These are phyloP conservation scores for Anarsia innoxiella DNA, from an alignment of 2,888 invertebrate species.

Conservation along the genomic window DNA sequence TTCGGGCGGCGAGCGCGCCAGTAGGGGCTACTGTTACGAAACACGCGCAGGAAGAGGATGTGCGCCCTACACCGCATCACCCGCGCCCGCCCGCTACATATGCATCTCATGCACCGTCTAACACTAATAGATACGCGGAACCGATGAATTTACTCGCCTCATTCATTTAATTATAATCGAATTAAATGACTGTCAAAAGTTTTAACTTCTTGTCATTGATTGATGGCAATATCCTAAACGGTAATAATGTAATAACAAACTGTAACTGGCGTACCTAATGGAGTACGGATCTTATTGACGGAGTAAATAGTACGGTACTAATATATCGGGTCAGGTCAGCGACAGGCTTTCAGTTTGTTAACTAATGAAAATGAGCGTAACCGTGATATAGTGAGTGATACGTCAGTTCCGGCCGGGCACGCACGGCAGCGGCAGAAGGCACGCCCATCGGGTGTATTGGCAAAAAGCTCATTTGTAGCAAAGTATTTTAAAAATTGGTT, in stretches of 20 bases:
- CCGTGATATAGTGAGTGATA: constrained; percentile 27
- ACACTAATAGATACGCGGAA: constrained; percentile 19
- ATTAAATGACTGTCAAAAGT: too few relatives aligned
- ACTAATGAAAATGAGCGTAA: constrained; percentile 58
- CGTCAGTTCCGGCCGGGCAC: background rate
- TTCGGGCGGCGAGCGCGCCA: constrained; percentile 33
- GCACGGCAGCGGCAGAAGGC: background rate
- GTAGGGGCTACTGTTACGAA: constrained; percentile 61
- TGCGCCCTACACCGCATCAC: too few relatives aligned
- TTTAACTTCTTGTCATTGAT: too few relatives aligned
- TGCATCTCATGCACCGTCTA: constrained; percentile 29
- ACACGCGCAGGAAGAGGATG: constrained; percentile 65
- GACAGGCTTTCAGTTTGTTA: constrained; percentile 40
- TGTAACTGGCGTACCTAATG: too few relatives aligned
- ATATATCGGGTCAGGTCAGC: too few relatives aligned
- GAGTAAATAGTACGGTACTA: too few relatives aligned
- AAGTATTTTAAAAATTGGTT: too few relatives aligned
- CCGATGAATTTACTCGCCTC: constrained; percentile 11
- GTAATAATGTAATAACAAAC: too few relatives aligned
- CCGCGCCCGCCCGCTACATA: constrained; percentile 20
- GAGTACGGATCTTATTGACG: too few relatives aligned
- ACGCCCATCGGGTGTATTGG: background rate
- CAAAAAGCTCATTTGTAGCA: constrained; percentile 4
- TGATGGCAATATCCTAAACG: too few relatives aligned
- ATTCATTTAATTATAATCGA: constrained; percentile 12